phyloP scores from a whole-genome alignment of 2,888 invertebrate genomes.

The Pyrrhosoma nymphula region DNA sequence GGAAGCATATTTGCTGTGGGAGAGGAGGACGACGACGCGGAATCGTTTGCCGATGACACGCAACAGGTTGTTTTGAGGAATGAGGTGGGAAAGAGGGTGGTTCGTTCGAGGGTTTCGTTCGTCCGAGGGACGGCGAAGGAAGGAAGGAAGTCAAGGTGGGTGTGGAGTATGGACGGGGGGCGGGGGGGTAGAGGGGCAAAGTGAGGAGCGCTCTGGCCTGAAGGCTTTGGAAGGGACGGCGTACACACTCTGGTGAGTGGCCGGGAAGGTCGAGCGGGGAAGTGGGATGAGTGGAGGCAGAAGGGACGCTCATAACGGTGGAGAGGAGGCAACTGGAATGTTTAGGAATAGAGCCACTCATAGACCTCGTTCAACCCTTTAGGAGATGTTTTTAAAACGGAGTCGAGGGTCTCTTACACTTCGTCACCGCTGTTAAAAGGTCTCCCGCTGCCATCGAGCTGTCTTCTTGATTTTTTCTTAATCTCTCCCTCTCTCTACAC shows the following conservation, averaged over 20 bases:
- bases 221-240: not conserved
- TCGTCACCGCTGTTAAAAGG: not conserved
- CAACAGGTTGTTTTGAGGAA: conserved; percentile 59
- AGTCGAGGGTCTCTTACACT: not conserved
- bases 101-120: not conserved
- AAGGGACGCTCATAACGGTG: not conserved
- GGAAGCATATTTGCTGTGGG: not conserved
- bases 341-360: not conserved
- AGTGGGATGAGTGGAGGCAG: not conserved
- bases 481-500: too few species aligned
- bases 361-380: conserved; percentile 19
- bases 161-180: not conserved
- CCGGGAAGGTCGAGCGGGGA: not conserved
- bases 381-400: conserved; percentile 30
- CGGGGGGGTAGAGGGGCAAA: not conserved
- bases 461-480: not conserved
- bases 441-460: not conserved
- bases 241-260: not conserved
- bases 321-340: not conserved
- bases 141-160: not conserved
- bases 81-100: not conserved
- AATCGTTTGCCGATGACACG: conserved; percentile 57
- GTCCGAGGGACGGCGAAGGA: not conserved
- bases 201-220: too few species aligned
- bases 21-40: conserved; percentile 25